Conservation (phyloP, 2,888 invertebrate species). For the Sialis lutaria region DNA sequence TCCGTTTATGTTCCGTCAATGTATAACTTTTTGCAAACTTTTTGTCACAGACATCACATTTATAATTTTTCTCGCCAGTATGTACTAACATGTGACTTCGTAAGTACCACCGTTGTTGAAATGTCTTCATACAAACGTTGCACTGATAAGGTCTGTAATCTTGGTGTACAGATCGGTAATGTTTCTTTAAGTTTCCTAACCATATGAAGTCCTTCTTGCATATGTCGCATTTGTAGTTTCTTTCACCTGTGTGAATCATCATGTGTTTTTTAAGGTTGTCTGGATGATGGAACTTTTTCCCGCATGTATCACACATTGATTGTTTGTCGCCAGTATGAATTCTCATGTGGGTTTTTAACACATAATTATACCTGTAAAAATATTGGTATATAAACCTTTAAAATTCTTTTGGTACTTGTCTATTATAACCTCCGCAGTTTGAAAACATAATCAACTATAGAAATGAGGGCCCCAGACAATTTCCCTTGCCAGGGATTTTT, state of each 20-base stretch:
- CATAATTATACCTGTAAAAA: background rate
- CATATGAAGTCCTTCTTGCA: background rate
- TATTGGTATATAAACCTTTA: no score
- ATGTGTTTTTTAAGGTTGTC: background rate
- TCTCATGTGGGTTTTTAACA: background rate
- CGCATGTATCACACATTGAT: background rate
- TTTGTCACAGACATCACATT: background rate
- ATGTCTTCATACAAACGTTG: background rate
- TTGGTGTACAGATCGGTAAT: background rate
- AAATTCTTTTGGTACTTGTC: no score
- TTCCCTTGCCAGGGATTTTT: no score
- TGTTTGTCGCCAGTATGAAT: background rate
- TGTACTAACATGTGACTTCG: slow-evolving; percentile 1
- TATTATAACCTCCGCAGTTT: no score
- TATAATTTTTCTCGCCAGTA: background rate
- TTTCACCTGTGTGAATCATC: background rate
- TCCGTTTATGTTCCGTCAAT: background rate
- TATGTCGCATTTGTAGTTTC: background rate
- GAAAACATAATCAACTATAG: no score
- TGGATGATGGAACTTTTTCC: background rate
- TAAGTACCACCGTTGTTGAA: background rate
- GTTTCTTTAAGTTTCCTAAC: background rate
- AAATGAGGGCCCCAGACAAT: no score
- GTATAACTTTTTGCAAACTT: background rate
- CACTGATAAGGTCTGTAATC: background rate